Evolutionary conservation across 1,140 invertebrate species (phyloP).

Genomic region (Centruroides sculpturatus): DNA sequence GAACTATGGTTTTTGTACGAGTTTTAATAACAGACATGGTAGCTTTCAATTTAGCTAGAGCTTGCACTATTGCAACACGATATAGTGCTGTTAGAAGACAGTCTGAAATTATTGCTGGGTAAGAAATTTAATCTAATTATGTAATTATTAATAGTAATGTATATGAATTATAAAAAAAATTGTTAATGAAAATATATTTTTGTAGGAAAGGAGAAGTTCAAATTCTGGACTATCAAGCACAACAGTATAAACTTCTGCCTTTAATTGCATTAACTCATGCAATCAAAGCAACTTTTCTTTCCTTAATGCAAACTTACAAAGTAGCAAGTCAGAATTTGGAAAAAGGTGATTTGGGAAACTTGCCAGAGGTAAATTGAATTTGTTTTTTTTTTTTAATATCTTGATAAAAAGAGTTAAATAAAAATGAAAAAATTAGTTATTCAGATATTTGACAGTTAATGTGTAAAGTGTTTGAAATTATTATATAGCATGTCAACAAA

Average conservation of each 20-base stretch:
- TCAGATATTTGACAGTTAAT: too few species aligned
- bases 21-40: constrained; percentile 44
- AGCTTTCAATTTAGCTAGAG: constrained; percentile 24
- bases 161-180: not conserved
- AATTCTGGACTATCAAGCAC: constrained; percentile 83
- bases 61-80: constrained; percentile 36
- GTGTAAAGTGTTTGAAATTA: too few species aligned
- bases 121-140: constrained; percentile 23
- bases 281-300: constrained; percentile 51
- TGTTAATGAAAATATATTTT: constrained; percentile 17
- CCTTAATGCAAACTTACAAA: constrained; percentile 68
- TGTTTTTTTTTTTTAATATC: too few species aligned
- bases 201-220: constrained; percentile 64
- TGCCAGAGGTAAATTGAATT: constrained; percentile 51
- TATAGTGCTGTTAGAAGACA: constrained; percentile 82
- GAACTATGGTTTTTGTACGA: constrained; percentile 86
- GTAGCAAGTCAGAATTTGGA: constrained; percentile 60
- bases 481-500: too few species aligned
- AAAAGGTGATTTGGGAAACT: constrained; percentile 52
- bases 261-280: constrained; percentile 62
- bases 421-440: too few species aligned
- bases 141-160: not conserved
- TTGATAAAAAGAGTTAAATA: too few species aligned
- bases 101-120: constrained; percentile 66
- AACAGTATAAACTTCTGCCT: constrained; percentile 80